Conservation (phyloP, 2,113 vertebrate species). For the Clarias macrocephalus region DNA sequence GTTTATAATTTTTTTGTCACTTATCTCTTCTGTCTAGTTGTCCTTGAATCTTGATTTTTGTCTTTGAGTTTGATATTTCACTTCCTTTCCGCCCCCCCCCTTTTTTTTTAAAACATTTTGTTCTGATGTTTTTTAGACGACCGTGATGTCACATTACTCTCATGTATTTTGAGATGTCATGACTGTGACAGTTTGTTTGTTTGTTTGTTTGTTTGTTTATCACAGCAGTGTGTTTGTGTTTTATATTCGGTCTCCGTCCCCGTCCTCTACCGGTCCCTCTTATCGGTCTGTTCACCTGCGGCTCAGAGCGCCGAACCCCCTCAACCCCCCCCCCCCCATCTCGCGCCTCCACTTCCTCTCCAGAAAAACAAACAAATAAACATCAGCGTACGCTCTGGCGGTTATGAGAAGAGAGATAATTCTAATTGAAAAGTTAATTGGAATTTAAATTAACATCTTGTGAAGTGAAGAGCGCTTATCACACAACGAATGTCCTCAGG, state of each 20-base stretch:
- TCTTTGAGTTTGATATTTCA: too few species aligned
- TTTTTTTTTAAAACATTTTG: not conserved
- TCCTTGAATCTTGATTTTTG: too few species aligned
- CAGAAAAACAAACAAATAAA: constrained; percentile 44
- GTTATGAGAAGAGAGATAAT: constrained; percentile 55
- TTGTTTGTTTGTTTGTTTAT: not conserved
- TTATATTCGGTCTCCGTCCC: constrained; percentile 21
- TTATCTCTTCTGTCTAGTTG: too few species aligned
- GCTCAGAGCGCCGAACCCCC: constrained; percentile 47
- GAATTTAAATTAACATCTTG: constrained; percentile 52
- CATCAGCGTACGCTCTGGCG: constrained; percentile 47
- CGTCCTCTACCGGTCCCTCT: constrained; percentile 42
- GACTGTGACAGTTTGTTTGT: not conserved
- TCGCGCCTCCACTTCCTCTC: constrained; percentile 47
- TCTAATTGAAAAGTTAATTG: constrained; percentile 64
- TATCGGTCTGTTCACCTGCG: constrained; percentile 53
- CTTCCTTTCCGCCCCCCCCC: too few species aligned
- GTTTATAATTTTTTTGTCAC: too few species aligned
- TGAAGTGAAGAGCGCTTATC: constrained; percentile 56
- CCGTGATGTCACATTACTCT: not conserved
- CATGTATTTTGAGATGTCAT: not conserved
- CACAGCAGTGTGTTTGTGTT: not conserved
- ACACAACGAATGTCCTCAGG: not conserved
- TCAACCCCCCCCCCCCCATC: too few species aligned
- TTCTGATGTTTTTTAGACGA: not conserved